These are phyloP conservation scores for Euthynnus affinis DNA, from an alignment of 2,797 vertebrate species.

Conservation along the genomic window DNA sequence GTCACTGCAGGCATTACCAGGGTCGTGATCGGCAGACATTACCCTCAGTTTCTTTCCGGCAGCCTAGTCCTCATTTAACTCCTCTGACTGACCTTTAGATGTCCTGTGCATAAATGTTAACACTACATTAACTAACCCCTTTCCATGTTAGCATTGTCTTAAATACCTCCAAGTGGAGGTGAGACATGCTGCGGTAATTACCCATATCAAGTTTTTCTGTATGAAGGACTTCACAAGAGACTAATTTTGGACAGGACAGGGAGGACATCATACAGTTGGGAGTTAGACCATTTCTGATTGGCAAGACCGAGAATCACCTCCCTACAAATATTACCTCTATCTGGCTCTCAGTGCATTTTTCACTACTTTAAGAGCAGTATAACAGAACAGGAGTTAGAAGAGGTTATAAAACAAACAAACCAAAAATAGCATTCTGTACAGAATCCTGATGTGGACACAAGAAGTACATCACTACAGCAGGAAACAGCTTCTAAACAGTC, in stretches of 20 bases:
- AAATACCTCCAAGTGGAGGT: conserved; percentile 42
- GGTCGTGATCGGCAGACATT: conserved; percentile 64
- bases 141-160: conserved; percentile 25
- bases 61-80: conserved; percentile 45
- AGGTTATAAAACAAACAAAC: conserved; percentile 35
- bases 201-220: conserved; percentile 46
- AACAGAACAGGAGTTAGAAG: conserved; percentile 46
- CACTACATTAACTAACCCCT: conserved; percentile 45
- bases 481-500: conserved; percentile 64
- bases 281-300: conserved; percentile 53
- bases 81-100: conserved; percentile 59
- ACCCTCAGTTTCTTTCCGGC: conserved; percentile 45
- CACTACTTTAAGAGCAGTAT: conserved; percentile 65
- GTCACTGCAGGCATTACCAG: conserved; percentile 50
- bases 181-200: conserved; percentile 42
- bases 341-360: conserved; percentile 77
- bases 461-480: conserved; percentile 64
- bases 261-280: conserved; percentile 59
- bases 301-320: conserved; percentile 58
- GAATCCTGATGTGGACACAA: conserved; percentile 69
- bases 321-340: conserved; percentile 28
- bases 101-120: conserved; percentile 58
- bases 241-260: conserved; percentile 55
- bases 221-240: conserved; percentile 46
- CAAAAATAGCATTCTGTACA: conserved; percentile 61